phyloP scores from a whole-genome alignment of 2,888 invertebrate species.

The Andrena bicolor region DNA sequence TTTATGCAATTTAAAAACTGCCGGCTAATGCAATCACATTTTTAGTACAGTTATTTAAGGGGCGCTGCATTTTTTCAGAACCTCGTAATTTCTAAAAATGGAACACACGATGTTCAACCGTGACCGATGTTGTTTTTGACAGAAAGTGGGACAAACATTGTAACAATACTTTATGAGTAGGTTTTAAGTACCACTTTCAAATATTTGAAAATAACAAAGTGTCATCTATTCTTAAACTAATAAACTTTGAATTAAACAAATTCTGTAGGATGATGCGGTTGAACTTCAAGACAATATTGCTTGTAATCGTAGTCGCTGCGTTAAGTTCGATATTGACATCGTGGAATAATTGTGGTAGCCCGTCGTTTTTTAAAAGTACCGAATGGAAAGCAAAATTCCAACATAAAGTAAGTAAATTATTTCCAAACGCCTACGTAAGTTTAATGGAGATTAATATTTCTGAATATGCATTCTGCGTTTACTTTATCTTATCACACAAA shows the following conservation, averaged over 20 bases:
- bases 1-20: conserved; percentile 21
- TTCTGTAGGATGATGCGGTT: conserved; percentile 90
- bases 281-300: conserved; percentile 91
- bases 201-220: background rate
- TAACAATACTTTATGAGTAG: conserved; percentile 36
- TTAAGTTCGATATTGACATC: conserved; percentile 90
- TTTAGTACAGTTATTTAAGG: background rate
- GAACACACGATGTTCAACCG: background rate
- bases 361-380: conserved; percentile 81
- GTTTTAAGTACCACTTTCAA: background rate
- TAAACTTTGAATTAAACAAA: conserved; percentile 63
- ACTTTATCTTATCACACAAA: background rate
- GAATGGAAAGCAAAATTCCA: conserved; percentile 81
- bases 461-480: background rate
- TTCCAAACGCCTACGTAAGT: conserved; percentile 1
- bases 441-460: background rate
- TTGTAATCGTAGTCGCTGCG: conserved; percentile 85
- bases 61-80: background rate
- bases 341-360: conserved; percentile 92
- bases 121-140: conserved; percentile 9
- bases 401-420: conserved; percentile 75
- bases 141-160: conserved; percentile 12
- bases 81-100: conserved; percentile 22
- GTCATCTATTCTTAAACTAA: background rate
- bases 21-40: background rate